Base-by-base conservation (phyloP, 2,888 invertebrate species). In the Ophioninae sp. region DNA sequence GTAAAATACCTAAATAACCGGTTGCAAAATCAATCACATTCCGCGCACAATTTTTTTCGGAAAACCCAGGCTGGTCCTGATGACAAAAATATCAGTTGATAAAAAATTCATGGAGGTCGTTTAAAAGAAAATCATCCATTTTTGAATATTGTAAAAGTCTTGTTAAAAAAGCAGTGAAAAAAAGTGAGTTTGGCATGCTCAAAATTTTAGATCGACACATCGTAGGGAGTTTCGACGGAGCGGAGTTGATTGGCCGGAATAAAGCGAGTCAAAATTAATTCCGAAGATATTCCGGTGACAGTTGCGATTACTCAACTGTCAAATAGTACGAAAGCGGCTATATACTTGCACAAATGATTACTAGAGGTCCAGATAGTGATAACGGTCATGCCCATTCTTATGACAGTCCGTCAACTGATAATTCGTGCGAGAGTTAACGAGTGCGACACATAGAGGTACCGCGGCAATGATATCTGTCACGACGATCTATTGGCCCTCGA, bases 401-500 rank as follows among this genome's bases (percentile, higher is more conserved):
- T 67, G 77, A 58, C 77, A 77, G 68, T 77, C 67, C 82, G 69
- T 82, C 82, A 78, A 78, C 74, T 78, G 82, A 78, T 74, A 82
- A 78, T 78, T 78, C 78, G 81, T 81, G 81, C 77, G 76, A 77
- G 68, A 77, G 77, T 77, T 81, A 73, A 77, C 81, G 67, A 76
- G 76, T 71, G 22, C 44, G 39, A 39, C 39, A 64, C 51, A 69
- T 51, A 59, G 44, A 74, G 56, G 30, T 56, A 59, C 71, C 20
- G 23, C 72, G 44, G 68, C 72, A 68, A 63, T 65, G 76, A 71
- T 82, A 80, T 82, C 82, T 74, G 63, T 67, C 72, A 59, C 63
- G 80, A 58, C 72, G 84, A 85, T 85, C 85, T 85, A 76, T 80
- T 83, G 82, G 84, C 77, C 77, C 76, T 72, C 76, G 68, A 84